These are phyloP conservation scores for Athetis lepigone DNA, from an alignment of 2,888 invertebrate species.

Conservation along the genomic window DNA sequence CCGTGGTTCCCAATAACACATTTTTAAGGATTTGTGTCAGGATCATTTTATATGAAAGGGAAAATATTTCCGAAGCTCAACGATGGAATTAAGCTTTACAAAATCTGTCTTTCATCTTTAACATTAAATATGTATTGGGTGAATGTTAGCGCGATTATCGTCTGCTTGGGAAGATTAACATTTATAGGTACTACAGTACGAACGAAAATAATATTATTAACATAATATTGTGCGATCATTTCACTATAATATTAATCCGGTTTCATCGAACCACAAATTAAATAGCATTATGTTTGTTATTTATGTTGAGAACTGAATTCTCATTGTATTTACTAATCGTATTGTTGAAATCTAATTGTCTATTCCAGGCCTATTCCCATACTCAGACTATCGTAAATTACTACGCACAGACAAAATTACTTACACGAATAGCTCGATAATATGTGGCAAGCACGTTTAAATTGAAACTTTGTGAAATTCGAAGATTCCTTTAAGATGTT, in stretches of 20 bases:
- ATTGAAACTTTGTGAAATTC: constrained; percentile 43
- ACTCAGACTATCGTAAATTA: constrained; percentile 48
- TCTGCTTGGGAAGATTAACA: constrained; percentile 27
- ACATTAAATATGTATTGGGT: constrained; percentile 67
- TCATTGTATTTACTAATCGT: constrained; percentile 38
- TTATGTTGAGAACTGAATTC: constrained; percentile 49
- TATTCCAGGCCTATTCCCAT: constrained; percentile 48
- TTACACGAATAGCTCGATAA: constrained; percentile 36
- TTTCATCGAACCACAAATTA: constrained; percentile 46
- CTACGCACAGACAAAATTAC: constrained; percentile 52
- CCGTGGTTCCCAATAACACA: constrained; percentile 75
- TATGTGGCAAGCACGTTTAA: constrained; percentile 34
- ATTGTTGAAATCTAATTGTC: constrained; percentile 52
- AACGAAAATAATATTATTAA: constrained; percentile 20
- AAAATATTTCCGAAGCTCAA: constrained; percentile 75
- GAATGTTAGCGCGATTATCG: constrained; percentile 49
- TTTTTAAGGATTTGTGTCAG: constrained; percentile 80
- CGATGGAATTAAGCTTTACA: constrained; percentile 72
- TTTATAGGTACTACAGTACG: constrained; percentile 12
- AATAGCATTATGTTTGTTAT: constrained; percentile 33
- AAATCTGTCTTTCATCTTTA: constrained; percentile 70
- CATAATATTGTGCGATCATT: constrained; percentile 26
- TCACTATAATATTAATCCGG: constrained; percentile 21
- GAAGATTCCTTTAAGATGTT: constrained; percentile 13
- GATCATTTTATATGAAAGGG: constrained; percentile 76